Evolutionary conservation across 2,113 vertebrate species (phyloP).

Genomic region (Psittacara wagleri): DNA sequence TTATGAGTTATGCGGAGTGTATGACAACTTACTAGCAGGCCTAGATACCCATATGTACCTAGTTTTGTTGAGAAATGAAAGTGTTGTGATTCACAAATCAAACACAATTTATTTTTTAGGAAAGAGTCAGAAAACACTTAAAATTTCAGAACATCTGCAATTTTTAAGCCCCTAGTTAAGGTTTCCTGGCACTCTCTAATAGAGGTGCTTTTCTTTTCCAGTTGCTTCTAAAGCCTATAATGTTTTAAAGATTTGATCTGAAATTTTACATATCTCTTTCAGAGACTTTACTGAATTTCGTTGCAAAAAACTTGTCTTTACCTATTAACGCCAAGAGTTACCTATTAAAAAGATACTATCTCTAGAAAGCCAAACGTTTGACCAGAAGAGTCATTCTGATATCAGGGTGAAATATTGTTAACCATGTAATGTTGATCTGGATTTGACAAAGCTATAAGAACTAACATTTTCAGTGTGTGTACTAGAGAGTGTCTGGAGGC

Average conservation of each 20-base stretch:
- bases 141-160: neutral
- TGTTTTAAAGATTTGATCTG: neutral
- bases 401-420: neutral
- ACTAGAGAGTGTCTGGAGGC: neutral
- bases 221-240: neutral
- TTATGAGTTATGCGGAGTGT: neutral
- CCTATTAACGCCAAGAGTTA: neutral
- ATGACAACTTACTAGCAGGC: neutral
- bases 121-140: neutral
- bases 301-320: neutral
- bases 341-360: neutral
- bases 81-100: neutral
- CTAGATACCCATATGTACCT: neutral
- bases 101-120: neutral
- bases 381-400: neutral
- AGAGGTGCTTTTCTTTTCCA: neutral
- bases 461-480: neutral
- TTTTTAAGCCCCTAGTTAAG: neutral
- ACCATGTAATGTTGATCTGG: neutral
- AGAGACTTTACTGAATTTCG: neutral
- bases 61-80: neutral
- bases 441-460: neutral
- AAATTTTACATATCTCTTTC: neutral
- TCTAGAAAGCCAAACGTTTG: neutral
- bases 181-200: neutral